Base-by-base conservation (phyloP, 2,113 vertebrate genomes). In the Piaya cayana region DNA sequence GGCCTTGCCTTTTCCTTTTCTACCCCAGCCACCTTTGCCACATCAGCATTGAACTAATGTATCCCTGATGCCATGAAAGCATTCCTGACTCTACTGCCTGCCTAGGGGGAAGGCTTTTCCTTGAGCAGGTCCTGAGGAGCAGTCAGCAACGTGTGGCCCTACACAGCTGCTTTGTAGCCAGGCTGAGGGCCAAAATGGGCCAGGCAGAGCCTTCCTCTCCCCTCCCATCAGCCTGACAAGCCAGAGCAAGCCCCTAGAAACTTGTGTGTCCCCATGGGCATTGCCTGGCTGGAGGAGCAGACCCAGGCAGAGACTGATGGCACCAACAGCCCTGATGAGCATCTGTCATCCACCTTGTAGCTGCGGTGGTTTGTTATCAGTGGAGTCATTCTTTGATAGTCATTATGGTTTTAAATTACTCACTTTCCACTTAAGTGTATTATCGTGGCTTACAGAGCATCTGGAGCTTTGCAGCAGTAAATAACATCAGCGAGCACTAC, bases 341-440 rank as follows among this genome's bases (percentile, higher is more conserved):
- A 2, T 2, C 0, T 27, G 11, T 62, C 56, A 59, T 19, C 34
- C 39, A 29, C 43, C n/a, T 68, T 12, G 1, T 64, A 25, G 63
- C 18, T 30, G 59, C 26, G 47, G 64, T 17, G 29, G 50, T 67
- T 92, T 36, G 37, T 20, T 80, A 86, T 62, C 60, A 47, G 72
- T 1, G 1, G 47, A 78, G 80, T 74, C 78, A 70, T 1, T 37
- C 93, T 78, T 43, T 47, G 43, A 75, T 30, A 56, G 64, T 84
- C 56, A 56, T 83, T 90, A 75, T 18, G 27, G 52, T 56, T 91
- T 93, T 82, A 88, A 95, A 77, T 79, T 9, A 89, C 56, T 95
- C 64, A 71, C 94, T 93, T 96, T 77, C 92, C 94, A 95, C 88
- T 93, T 96, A 92, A 67, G 80, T 83, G 29, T 78, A 70, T 93